Evolutionary conservation across 2,888 invertebrate species (phyloP), one percentile per base, ranked within the genome.

Genomic region (Melanophora roralis): DNA sequence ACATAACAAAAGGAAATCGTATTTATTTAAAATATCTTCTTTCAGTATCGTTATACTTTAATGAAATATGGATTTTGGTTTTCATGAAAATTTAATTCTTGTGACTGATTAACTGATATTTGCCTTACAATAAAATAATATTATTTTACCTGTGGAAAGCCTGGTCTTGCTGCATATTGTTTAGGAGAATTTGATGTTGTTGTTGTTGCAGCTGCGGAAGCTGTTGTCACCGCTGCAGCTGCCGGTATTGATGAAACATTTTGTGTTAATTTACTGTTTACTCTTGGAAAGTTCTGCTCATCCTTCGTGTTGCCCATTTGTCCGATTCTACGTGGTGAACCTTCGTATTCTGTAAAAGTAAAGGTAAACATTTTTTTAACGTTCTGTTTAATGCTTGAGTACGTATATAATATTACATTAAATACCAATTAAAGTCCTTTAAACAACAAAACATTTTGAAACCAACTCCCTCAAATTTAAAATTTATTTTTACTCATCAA

Each of bases 301-400:
- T 71, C 72, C 47, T 53, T 65, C 62, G 81, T 62, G 38, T 72
- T 69, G 40, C 79, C 67, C 64, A 78, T 78, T 73, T 94, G 92
- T 7, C 96, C 96, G 88, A 96, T 96, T 85, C 96, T 92, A 84
- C 96, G 91, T 38, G 97, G 97, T 64, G 96, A 96, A 49, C 96
- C 96, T 84, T 96, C 96, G 87, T 97, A 97, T 88, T 97, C 96
- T 73, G 95, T 95, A 85, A 96, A 96, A 19, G n/a, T n/a, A n/a
- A n/a, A n/a, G n/a, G n/a, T n/a, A n/a, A n/a, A n/a, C n/a, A n/a
- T n/a, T n/a, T n/a, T n/a, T n/a, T n/a, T n/a, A n/a, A n/a, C n/a
- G n/a, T n/a, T n/a, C n/a, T n/a, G n/a, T n/a, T n/a, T n/a, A n/a
- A n/a, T n/a, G n/a, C n/a, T n/a, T n/a, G n/a, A n/a, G n/a, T n/a